Conservation (phyloP, 2,888 invertebrate genomes). For the Octodonta nipae region DNA sequence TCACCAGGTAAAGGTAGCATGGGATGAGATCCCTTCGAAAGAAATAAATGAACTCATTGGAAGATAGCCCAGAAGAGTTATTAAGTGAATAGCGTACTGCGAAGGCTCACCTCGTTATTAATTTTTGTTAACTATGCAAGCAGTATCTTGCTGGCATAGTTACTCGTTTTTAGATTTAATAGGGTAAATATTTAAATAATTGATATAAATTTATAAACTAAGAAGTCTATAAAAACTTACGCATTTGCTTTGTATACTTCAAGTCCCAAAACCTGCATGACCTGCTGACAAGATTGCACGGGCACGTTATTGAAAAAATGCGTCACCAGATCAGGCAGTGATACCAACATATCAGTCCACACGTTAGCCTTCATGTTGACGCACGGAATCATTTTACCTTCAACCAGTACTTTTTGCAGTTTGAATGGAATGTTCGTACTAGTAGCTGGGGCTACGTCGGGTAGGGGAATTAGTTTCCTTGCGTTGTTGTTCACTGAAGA, state of each 20-base stretch:
- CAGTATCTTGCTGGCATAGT: too few relatives aligned
- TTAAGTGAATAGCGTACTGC: too few relatives aligned
- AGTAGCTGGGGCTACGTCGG: slow-evolving; percentile 51
- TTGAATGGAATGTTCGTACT: slow-evolving; percentile 62
- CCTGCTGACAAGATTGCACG: slow-evolving; percentile 60
- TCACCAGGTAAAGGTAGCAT: too few relatives aligned
- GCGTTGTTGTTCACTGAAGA: slow-evolving; percentile 23
- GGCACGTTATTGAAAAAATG: slow-evolving; percentile 68
- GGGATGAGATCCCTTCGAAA: too few relatives aligned
- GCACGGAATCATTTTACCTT: slow-evolving; percentile 69
- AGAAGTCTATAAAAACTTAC: slow-evolving; percentile 40
- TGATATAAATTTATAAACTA: slow-evolving; percentile 7
- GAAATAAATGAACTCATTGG: too few relatives aligned
- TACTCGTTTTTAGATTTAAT: too few relatives aligned
- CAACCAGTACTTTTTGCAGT: slow-evolving; percentile 62
- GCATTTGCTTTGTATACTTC: slow-evolving; percentile 71
- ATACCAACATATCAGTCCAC: slow-evolving; percentile 69
- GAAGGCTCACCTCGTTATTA: too few relatives aligned
- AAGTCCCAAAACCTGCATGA: slow-evolving; percentile 66
- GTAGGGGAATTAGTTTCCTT: slow-evolving; percentile 55
- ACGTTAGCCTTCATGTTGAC: slow-evolving; percentile 78
- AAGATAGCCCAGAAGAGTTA: too few relatives aligned
- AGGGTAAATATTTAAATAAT: too few relatives aligned
- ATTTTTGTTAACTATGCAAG: too few relatives aligned
- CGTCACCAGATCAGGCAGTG: slow-evolving; percentile 65